Conservation (phyloP, 2,113 vertebrate genomes). For the Ageneiosus marmoratus region DNA sequence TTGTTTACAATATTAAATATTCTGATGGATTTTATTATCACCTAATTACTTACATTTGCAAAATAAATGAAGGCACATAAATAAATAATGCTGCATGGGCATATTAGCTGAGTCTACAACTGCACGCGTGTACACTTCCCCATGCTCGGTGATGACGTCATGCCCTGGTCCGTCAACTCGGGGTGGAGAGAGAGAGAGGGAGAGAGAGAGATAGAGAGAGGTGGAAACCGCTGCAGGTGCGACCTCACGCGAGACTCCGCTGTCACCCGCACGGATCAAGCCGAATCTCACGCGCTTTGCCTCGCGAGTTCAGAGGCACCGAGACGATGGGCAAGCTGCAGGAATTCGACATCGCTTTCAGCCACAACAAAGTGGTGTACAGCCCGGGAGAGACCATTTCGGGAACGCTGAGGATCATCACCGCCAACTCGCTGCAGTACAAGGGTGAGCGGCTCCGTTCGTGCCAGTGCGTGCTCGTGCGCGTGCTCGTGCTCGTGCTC, state of each 20-base stretch:
- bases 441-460: conserved; percentile 77
- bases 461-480: not conserved
- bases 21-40: not conserved
- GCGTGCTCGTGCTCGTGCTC: not conserved
- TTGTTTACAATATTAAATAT: not conserved
- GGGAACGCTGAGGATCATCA: conserved; percentile 83
- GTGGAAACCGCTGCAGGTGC: conserved; percentile 52
- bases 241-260: conserved; percentile 27
- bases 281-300: conserved; percentile 30
- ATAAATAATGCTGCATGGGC: not conserved
- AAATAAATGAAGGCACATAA: not conserved
- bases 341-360: conserved; percentile 86
- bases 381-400: conserved; percentile 86
- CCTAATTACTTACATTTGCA: not conserved
- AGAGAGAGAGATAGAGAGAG: conserved; percentile 11
- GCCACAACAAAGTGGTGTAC: conserved; percentile 88
- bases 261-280: not conserved
- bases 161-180: not conserved
- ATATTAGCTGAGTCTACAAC: not conserved
- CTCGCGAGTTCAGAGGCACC: conserved; percentile 23
- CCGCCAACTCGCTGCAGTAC: conserved; percentile 78
- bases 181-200: conserved; percentile 24
- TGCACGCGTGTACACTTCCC: not conserved
- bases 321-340: conserved; percentile 88
- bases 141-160: conserved; percentile 46